These are phyloP conservation scores for Oreochromis niloticus DNA, from an alignment of 2,113 vertebrate genomes.

Conservation along the genomic window DNA sequence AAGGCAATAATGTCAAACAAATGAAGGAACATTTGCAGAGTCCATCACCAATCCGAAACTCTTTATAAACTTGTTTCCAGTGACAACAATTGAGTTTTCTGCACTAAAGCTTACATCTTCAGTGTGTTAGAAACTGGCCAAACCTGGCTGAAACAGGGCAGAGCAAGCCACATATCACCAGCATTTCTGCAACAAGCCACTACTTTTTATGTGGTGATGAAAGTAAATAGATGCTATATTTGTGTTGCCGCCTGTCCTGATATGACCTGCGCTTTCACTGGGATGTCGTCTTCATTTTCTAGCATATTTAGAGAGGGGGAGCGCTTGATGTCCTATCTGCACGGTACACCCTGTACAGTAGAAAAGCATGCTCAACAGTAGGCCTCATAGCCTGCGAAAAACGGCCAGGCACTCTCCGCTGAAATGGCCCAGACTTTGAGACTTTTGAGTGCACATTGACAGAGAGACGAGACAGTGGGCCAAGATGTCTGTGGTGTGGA, in stretches of 20 bases:
- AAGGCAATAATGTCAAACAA: neutral
- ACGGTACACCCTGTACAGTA: slow-evolving; percentile 14
- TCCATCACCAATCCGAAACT: neutral
- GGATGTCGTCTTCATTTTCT: neutral
- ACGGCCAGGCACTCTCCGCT: neutral
- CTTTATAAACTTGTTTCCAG: neutral
- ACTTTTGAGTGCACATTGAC: slow-evolving; percentile 55
- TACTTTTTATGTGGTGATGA: neutral
- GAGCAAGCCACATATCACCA: neutral
- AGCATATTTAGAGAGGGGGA: neutral
- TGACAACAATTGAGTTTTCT: neutral
- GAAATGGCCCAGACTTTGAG: slow-evolving; percentile 46
- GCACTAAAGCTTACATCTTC: neutral
- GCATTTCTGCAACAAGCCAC: neutral
- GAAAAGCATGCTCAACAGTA: slow-evolving; percentile 13
- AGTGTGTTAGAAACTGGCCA: neutral
- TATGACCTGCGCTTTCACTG: slow-evolving; percentile 27
- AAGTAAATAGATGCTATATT: neutral
- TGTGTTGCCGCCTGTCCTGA: slow-evolving; percentile 3
- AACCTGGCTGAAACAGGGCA: neutral
- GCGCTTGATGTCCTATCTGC: neutral
- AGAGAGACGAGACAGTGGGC: slow-evolving; percentile 70
- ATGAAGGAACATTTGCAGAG: neutral
- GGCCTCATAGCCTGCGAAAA: slow-evolving; percentile 39
- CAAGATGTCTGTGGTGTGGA: slow-evolving; percentile 81